A percentile compares a stretch with the other conserved stretches of the same genome.
phyloP scores from a whole-genome alignment of 2,113 vertebrate genomes.

The Ailuropoda melanoleuca region DNA sequence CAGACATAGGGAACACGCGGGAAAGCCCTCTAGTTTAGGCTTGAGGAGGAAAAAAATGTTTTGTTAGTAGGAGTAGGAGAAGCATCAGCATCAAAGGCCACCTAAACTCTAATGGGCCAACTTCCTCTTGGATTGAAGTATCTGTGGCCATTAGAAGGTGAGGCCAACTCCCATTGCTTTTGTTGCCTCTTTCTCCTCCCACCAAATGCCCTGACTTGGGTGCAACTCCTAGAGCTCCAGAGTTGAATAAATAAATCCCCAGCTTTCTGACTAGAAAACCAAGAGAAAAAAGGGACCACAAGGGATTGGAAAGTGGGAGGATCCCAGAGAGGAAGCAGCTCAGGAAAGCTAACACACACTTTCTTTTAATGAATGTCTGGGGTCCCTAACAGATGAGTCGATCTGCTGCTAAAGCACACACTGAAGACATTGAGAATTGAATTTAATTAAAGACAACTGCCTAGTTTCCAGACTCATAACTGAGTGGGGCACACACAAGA shows the following conservation, averaged over 20 bases:
- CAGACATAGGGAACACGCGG: rapidly evolving
- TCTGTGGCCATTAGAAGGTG: not conserved
- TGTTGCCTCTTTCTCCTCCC: not conserved
- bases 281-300: not conserved
- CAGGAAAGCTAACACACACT: not conserved
- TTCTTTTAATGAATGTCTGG: not conserved
- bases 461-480: not conserved
- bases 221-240: not conserved
- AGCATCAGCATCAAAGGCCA: not conserved
- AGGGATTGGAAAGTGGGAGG: not conserved
- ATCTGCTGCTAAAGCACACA: not conserved
- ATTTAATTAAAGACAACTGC: not conserved
- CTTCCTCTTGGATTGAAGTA: not conserved
- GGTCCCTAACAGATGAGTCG: not conserved
- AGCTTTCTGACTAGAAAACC: not conserved
- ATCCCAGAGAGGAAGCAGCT: not conserved
- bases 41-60: not conserved
- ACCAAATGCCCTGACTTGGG: not conserved
- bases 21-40: not conserved
- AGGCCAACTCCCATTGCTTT: not conserved
- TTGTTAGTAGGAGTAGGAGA: not conserved
- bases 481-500: too few species aligned
- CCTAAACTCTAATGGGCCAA: not conserved
- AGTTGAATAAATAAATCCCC: not conserved
- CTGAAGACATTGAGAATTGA: not conserved